These are phyloP conservation scores for Trichomalopsis sarcophagae DNA, from an alignment of 1,140 invertebrate species.

Conservation along the genomic window DNA sequence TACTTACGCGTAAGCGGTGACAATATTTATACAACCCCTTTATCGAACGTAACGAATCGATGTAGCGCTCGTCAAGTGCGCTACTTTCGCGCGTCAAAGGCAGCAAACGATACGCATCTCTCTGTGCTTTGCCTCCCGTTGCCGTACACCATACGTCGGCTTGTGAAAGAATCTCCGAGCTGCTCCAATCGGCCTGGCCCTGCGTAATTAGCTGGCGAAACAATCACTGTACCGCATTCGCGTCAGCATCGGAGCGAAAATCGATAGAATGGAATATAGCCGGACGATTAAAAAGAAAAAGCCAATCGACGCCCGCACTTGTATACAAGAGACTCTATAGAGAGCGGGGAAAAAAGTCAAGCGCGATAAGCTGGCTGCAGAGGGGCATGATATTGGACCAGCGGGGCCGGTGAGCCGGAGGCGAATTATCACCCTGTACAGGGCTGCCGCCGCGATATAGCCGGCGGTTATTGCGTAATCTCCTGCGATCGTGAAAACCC, in stretches of 20 bases:
- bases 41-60: no score
- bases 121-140: not conserved
- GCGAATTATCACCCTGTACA: not conserved
- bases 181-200: not conserved
- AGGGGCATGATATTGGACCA: not conserved
- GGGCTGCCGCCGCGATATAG: not conserved
- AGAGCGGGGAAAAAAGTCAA: not conserved
- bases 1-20: no score
- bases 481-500: slow-evolving; percentile 8
- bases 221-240: no score
- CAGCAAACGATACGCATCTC: not conserved
- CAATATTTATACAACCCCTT: no score
- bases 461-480: slow-evolving; percentile 4
- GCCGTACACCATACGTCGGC: no score
- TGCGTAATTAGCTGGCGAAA: not conserved
- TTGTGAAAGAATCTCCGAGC: not conserved
- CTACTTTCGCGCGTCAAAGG: not conserved
- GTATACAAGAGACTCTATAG: not conserved
- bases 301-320: not conserved
- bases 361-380: no score
- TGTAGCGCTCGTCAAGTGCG: not conserved
- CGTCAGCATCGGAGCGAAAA: no score
- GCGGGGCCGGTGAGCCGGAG: not conserved
- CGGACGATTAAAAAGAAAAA: not conserved
- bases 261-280: no score